Conservation (phyloP, 2,888 invertebrate genomes). For the Liopterus haemorrhoidalis region DNA sequence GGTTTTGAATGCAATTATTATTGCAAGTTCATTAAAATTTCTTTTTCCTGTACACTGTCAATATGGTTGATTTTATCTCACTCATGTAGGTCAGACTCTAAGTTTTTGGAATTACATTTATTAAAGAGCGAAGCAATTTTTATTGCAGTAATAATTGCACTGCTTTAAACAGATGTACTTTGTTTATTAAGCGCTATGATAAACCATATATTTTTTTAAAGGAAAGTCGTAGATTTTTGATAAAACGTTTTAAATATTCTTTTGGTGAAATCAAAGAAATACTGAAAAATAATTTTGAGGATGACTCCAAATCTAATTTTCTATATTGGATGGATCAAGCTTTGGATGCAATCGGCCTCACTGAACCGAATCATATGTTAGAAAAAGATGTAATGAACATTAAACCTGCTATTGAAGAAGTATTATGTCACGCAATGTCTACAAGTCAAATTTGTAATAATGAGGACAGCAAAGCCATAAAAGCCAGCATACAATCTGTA, state of each 20-base stretch:
- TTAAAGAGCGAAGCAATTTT: too few relatives aligned
- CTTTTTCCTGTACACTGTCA: too few relatives aligned
- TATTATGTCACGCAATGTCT: slow-evolving; percentile 44
- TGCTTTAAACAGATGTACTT: neutral
- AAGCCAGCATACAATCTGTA: slow-evolving; percentile 53
- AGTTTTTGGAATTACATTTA: too few relatives aligned
- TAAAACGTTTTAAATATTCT: slow-evolving; percentile 34
- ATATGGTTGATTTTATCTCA: too few relatives aligned
- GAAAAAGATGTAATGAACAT: slow-evolving; percentile 29
- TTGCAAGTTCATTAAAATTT: too few relatives aligned
- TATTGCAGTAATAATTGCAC: too few relatives aligned
- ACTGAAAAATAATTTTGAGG: slow-evolving; percentile 21
- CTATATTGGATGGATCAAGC: slow-evolving; percentile 41
- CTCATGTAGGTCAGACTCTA: too few relatives aligned
- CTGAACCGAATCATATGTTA: slow-evolving; percentile 31
- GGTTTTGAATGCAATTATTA: neutral
- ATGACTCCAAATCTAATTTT: slow-evolving; percentile 35
- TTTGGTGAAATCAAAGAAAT: slow-evolving; percentile 31
- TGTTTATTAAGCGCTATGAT: neutral
- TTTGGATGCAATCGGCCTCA: slow-evolving; percentile 37
- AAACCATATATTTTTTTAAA: slow-evolving; percentile 21
- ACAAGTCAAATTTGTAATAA: slow-evolving; percentile 41
- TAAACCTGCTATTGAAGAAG: slow-evolving; percentile 38
- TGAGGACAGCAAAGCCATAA: slow-evolving; percentile 45
- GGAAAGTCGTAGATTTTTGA: slow-evolving; percentile 36